Percentiles rank a stretch among this genome's conserved stretches.
phyloP scores from a whole-genome alignment of 1,140 invertebrate genomes.

The Pachyrhynchus sulphureomaculatus region DNA sequence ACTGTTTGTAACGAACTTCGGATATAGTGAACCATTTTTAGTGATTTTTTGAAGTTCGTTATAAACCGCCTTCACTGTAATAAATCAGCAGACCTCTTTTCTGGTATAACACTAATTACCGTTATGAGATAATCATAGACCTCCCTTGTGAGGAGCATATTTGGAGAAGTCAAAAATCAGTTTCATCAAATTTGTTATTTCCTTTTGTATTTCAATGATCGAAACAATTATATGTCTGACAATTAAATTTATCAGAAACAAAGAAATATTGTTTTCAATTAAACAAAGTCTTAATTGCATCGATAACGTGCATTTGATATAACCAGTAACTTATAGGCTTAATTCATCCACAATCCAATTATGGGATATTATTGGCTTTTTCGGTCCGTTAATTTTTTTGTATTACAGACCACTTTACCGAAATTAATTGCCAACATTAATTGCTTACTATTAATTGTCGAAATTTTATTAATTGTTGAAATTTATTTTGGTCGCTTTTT shows the following conservation, averaged over 20 bases:
- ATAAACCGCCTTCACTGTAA: no score
- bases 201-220: no score
- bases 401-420: not conserved
- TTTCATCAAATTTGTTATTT: no score
- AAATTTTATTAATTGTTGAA: not conserved
- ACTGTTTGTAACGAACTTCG: no score
- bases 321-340: slow-evolving; percentile 2
- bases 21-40: no score
- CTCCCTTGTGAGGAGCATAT: no score
- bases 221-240: no score
- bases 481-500: not conserved
- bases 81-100: no score
- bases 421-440: not conserved
- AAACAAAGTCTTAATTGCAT: slow-evolving; percentile 5
- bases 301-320: slow-evolving; percentile 11
- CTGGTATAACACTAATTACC: no score
- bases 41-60: no score
- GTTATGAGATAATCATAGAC: no score
- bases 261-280: slow-evolving; percentile 5
- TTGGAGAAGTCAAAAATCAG: no score
- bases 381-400: slow-evolving; percentile 33
- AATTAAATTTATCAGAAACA: not conserved
- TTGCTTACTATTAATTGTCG: not conserved
- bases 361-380: slow-evolving; percentile 31
- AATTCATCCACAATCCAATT: slow-evolving; percentile 26